A percentile compares a stretch with the other conserved stretches of the same genome.
These are phyloP conservation scores for Catalaphyllia jardinei DNA, from an alignment of 64 coral and sea anemone species.

Conservation along the genomic window DNA sequence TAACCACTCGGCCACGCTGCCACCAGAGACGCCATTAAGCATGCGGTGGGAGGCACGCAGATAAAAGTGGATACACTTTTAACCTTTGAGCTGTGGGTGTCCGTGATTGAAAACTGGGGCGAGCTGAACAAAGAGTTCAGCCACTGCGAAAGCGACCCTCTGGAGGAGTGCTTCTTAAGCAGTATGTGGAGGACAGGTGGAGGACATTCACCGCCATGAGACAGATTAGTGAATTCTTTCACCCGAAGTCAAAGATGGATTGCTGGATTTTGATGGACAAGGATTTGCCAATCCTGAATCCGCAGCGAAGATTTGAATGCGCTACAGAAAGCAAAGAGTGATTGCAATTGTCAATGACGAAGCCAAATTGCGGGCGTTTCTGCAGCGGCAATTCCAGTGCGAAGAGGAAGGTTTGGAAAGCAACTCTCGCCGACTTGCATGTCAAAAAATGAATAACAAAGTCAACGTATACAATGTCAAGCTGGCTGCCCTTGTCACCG, in stretches of 20 bases:
- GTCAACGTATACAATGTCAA: conserved; percentile 24
- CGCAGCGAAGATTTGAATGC: background rate
- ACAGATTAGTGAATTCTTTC: too few species aligned
- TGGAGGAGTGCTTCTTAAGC: conserved; percentile 44
- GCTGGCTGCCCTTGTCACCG: background rate
- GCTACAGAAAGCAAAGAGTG: conserved; percentile 5
- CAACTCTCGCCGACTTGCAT: conserved; percentile 11
- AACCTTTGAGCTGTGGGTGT: conserved; percentile 18
- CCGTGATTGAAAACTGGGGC: conserved; percentile 72
- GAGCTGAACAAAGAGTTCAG: conserved; percentile 47
- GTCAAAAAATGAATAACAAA: conserved; percentile 34
- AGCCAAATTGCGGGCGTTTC: background rate
- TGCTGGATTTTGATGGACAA: too few species aligned
- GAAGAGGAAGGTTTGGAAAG: too few species aligned
- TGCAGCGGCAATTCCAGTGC: conserved; percentile 14
- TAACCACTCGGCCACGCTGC: too few species aligned
- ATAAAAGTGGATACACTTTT: conserved; percentile 8
- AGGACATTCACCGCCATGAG: conserved; percentile 52
- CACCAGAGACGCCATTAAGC: conserved; percentile 45
- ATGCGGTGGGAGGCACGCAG: conserved; percentile 45
- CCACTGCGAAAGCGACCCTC: conserved; percentile 14
- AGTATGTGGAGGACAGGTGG: conserved; percentile 58
- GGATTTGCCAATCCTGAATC: conserved; percentile 27
- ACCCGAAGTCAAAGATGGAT: too few species aligned
- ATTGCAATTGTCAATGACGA: background rate